These are phyloP conservation scores for Crambe crambe DNA, from an alignment of 37 sponge, comb jelly and placozoan species.

Conservation along the genomic window DNA sequence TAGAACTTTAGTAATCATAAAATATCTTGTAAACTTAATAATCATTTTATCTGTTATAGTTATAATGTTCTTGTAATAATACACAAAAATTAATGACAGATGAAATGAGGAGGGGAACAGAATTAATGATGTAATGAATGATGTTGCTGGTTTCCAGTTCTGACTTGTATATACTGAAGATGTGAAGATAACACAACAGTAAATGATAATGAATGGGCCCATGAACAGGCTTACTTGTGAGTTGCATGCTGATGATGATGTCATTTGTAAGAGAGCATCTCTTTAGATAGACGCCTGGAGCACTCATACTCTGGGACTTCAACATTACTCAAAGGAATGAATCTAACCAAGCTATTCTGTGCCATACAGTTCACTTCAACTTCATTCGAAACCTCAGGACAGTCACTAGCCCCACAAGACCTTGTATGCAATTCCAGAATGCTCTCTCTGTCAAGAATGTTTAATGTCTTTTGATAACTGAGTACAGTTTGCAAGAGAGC, in stretches of 20 bases:
- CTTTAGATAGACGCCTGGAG: neutral
- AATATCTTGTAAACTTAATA: too few relatives aligned
- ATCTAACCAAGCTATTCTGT: neutral
- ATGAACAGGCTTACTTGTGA: too few relatives aligned
- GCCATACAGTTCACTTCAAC: neutral
- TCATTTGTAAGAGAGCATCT: neutral
- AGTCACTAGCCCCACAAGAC: neutral
- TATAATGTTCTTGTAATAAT: too few relatives aligned
- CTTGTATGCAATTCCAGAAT: neutral
- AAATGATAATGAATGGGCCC: too few relatives aligned
- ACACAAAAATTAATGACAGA: too few relatives aligned
- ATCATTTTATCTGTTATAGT: too few relatives aligned
- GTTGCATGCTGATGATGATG: neutral
- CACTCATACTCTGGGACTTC: neutral
- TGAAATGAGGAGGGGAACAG: too few relatives aligned
- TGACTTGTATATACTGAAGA: neutral
- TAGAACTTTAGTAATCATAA: too few relatives aligned
- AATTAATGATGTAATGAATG: too few relatives aligned
- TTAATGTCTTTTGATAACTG: neutral
- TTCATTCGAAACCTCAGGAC: neutral
- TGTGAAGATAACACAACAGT: neutral
- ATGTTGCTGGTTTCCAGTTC: too few relatives aligned
- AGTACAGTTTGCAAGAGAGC: neutral
- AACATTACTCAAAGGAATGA: neutral
- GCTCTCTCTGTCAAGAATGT: neutral